phyloP scores from a whole-genome alignment of 2,797 vertebrate species.

The Coilia nasus region DNA sequence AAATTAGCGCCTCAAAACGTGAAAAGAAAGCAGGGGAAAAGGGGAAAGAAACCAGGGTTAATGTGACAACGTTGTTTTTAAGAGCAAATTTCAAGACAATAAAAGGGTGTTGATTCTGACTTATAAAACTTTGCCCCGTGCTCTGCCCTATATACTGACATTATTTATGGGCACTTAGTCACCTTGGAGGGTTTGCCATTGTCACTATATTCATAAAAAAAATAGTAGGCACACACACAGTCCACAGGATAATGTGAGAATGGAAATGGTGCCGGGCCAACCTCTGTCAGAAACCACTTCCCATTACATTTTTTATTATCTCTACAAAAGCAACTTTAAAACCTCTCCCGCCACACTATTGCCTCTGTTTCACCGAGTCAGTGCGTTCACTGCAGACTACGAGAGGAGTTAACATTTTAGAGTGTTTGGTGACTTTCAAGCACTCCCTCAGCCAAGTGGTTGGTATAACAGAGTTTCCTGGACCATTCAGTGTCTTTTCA shows the following conservation, averaged over 20 bases:
- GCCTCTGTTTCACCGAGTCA: not conserved
- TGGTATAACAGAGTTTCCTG: slow-evolving; percentile 38
- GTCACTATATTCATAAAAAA: not conserved
- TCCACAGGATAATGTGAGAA: not conserved
- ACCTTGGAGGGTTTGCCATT: not conserved
- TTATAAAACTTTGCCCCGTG: not conserved
- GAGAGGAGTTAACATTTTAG: not conserved
- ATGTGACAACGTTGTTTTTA: not conserved
- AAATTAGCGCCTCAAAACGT: not conserved
- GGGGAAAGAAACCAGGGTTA: not conserved
- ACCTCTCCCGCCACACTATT: not conserved
- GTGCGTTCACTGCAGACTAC: not conserved
- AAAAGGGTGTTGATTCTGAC: not conserved
- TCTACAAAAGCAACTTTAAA: not conserved
- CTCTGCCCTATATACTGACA: not conserved
- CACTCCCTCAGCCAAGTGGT: not conserved
- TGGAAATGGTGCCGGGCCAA: not conserved
- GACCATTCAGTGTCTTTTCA: slow-evolving; percentile 16
- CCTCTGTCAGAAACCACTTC: not conserved
- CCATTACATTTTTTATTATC: not conserved
- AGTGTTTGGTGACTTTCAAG: slow-evolving; percentile 14
- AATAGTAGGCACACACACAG: not conserved
- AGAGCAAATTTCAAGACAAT: not conserved
- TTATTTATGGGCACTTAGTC: not conserved
- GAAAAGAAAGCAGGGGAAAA: not conserved